These are phyloP conservation scores for Brachionus rubens DNA, from an alignment of 1,140 invertebrate genomes.

Conservation along the genomic window DNA sequence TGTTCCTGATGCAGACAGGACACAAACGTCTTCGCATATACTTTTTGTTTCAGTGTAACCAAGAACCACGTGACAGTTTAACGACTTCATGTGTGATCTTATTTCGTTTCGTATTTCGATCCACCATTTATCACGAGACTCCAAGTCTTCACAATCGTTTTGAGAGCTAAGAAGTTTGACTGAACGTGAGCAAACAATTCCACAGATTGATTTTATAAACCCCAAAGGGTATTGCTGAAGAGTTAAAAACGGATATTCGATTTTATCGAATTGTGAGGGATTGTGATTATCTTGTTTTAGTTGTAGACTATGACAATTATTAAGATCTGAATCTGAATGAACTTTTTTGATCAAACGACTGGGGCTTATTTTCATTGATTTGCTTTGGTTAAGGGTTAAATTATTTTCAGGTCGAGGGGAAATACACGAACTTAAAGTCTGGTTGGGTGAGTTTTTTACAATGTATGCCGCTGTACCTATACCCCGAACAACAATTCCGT, in stretches of 20 bases:
- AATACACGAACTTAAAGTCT: too few species aligned
- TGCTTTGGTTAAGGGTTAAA: slow-evolving; percentile 53
- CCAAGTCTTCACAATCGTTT: slow-evolving; percentile 76
- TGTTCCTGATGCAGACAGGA: slow-evolving; percentile 85
- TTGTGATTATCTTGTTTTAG: not conserved
- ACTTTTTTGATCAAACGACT: not conserved
- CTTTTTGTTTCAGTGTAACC: slow-evolving; percentile 83
- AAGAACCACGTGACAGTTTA: slow-evolving; percentile 87
- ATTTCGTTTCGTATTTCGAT: slow-evolving; percentile 89
- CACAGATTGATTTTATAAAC: slow-evolving; percentile 82
- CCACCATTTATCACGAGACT: slow-evolving; percentile 89
- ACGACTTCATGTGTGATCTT: slow-evolving; percentile 78
- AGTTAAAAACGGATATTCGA: slow-evolving; percentile 91
- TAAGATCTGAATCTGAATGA: not conserved
- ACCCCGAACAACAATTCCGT: slow-evolving; percentile 83
- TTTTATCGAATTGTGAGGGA: not conserved
- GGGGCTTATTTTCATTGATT: not conserved
- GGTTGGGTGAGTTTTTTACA: too few species aligned
- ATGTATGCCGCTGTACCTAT: slow-evolving; percentile 75
- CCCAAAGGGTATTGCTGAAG: slow-evolving; percentile 81
- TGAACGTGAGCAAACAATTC: slow-evolving; percentile 69
- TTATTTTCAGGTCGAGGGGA: slow-evolving; percentile 60
- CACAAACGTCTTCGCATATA: slow-evolving; percentile 89
- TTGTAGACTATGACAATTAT: not conserved
- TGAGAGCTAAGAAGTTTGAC: slow-evolving; percentile 77